phyloP scores from a whole-genome alignment of 2,888 invertebrate genomes.

The Adelognathus sp. region DNA sequence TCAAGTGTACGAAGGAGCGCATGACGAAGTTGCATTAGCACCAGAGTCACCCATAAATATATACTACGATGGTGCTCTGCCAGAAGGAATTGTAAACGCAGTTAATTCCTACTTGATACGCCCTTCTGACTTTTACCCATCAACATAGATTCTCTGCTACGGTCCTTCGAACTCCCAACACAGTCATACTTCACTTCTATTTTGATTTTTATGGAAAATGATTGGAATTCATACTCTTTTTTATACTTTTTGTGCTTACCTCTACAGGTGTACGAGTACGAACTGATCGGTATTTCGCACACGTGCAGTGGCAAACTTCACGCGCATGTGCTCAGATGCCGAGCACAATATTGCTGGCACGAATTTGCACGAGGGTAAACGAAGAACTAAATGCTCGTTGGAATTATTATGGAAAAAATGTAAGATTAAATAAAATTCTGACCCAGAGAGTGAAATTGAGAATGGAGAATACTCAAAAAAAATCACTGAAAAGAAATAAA shows the following conservation, averaged over 20 bases:
- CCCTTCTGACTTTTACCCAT: too few relatives aligned
- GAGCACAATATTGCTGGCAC: constrained; percentile 54
- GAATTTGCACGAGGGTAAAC: constrained; percentile 54
- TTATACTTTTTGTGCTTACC: neutral
- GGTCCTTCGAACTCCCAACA: neutral
- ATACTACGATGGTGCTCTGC: too few relatives aligned
- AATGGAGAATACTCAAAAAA: too few relatives aligned
- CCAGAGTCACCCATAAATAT: neutral
- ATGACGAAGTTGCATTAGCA: constrained; percentile 29
- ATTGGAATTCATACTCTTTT: too few relatives aligned
- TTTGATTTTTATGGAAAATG: neutral
- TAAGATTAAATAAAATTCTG: too few relatives aligned
- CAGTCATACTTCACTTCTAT: neutral
- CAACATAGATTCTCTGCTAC: too few relatives aligned
- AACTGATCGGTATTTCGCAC: constrained; percentile 62
- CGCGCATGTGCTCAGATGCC: constrained; percentile 24
- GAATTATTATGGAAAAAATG: too few relatives aligned
- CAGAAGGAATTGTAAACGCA: too few relatives aligned
- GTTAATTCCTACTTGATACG: too few relatives aligned
- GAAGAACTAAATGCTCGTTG: constrained; percentile 34
- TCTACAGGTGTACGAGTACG: constrained; percentile 3
- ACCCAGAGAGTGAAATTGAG: too few relatives aligned
- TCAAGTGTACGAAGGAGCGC: constrained; percentile 29
- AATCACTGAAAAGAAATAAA: too few relatives aligned
- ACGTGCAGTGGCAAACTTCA: constrained; percentile 54